These are phyloP conservation scores for Panthera uncia DNA, from an alignment of 2,113 vertebrate species.

Conservation along the genomic window DNA sequence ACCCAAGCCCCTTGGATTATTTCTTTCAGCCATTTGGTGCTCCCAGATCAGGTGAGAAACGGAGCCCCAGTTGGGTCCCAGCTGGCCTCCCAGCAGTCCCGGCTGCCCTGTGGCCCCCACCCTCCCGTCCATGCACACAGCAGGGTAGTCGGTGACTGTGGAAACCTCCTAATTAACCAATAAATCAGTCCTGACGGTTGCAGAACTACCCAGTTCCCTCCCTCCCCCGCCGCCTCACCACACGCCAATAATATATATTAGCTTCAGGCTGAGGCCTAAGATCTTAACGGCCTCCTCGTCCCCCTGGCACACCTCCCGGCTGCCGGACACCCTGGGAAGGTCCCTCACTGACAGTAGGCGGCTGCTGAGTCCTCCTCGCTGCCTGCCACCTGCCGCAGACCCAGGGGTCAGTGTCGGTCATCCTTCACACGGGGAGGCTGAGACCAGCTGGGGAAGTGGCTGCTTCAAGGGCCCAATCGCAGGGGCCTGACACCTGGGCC, in stretches of 20 bases:
- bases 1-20: background rate
- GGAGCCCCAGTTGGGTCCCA: background rate
- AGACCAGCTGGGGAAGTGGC: background rate
- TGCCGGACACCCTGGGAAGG: background rate
- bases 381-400: conserved; percentile 29
- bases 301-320: background rate
- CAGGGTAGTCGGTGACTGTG: conserved; percentile 16
- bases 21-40: background rate
- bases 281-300: background rate
- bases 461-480: background rate
- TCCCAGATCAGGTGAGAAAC: background rate
- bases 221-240: background rate
- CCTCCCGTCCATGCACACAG: background rate
- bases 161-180: conserved; percentile 69
- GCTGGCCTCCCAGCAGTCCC: background rate
- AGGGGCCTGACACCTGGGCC: background rate
- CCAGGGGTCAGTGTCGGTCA: background rate
- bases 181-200: conserved; percentile 54
- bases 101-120: background rate
- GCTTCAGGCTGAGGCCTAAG: background rate
- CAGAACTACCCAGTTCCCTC: background rate
- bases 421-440: background rate
- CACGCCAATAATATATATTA: conserved; percentile 29
- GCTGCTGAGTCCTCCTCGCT: background rate
- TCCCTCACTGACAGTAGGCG: background rate